Base-by-base conservation (phyloP, 2,113 vertebrate genomes). In the Perognathus longimembris region DNA sequence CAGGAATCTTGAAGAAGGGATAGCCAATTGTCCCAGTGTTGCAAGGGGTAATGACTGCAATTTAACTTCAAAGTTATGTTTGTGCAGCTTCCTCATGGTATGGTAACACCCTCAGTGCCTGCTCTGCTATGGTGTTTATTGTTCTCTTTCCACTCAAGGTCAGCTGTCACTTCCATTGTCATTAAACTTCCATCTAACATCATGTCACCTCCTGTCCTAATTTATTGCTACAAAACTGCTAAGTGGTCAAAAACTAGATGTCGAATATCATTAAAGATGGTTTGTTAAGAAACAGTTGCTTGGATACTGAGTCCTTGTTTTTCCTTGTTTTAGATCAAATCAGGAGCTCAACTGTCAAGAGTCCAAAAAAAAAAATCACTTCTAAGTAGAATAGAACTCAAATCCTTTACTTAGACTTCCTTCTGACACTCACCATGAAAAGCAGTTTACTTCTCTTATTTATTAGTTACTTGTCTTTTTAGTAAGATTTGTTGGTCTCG, bases 181-280 rank as follows among this genome's bases (percentile, higher is more conserved):
- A 81, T 73, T 89, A 89, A 92, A 84, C 34, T 89, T 93, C 73
- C 63, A 81, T 93, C 85, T 91, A 81, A 74, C 70, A 50, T 77
- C 59, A 34, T 74, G 88, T 89, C 84, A 92, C 77, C 87, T 77
- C 90, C 78, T 84, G 76, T 84, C 77, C 84, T 94, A 85, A 94
- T 94, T 94, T 91, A 94, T 91, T 85, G 90, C 85, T 78, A 70
- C 18, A 95, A 85, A 95, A 95, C 77, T 94, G 90, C 92, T 89
- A 95, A 95, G 85, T 94, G 85, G 67, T 75, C 88, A 94, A 95
- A 97, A 94, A 59, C 90, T 78, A 87, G 40, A 90, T 91, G 59
- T 71, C 7, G 2, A 88, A 74, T 75, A 71, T 82, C 89, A 97
- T 91, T 96, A 95, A 94, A 36, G 63, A 78, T 82, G 36, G 81